Percentiles rank a stretch among this genome's conserved stretches.
Conservation (phyloP, 2,113 vertebrate species). For the Lagopus leucura region DNA sequence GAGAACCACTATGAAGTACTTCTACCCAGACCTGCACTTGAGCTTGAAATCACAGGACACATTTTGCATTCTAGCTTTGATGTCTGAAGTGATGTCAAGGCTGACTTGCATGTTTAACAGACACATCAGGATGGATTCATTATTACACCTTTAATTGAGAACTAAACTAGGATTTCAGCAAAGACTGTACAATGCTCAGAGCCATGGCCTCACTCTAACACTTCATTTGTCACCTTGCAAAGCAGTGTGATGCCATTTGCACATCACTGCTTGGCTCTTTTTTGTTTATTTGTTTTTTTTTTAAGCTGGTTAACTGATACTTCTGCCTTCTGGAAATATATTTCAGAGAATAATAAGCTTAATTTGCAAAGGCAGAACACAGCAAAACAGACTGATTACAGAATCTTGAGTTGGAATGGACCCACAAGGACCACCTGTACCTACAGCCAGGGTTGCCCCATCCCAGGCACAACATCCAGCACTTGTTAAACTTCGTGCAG, state of each 20-base stretch:
- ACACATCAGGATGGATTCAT: not conserved
- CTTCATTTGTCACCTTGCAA: not conserved
- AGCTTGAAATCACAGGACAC: not conserved
- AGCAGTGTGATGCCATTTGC: accelerated
- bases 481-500: no score
- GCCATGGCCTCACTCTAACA: not conserved
- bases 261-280: not conserved
- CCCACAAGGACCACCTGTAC: no score
- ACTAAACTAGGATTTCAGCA: not conserved
- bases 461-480: no score
- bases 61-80: not conserved
- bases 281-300: no score
- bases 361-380: not conserved
- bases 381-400: not conserved
- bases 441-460: no score
- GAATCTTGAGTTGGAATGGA: not conserved
- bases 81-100: not conserved
- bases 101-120: not conserved
- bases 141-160: not conserved
- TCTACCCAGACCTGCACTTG: not conserved
- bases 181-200: not conserved
- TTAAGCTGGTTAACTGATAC: not conserved
- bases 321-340: not conserved
- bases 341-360: not conserved
- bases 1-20: not conserved